phyloP scores from a whole-genome alignment of 2,888 invertebrate genomes.

The Melanostoma mellinum region DNA sequence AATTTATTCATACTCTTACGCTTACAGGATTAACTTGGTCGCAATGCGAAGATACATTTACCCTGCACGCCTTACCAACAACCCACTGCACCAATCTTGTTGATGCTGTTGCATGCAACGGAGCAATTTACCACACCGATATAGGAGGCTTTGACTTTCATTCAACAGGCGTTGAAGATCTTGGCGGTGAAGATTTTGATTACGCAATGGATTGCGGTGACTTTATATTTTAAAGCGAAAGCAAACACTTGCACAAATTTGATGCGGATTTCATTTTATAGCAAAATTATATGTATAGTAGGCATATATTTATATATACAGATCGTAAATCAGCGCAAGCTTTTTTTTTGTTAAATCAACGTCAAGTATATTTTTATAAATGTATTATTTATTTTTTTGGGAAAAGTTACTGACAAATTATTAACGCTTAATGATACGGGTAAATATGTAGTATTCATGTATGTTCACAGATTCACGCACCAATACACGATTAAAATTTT shows the following conservation, averaged over 20 bases:
- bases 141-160: slow-evolving; percentile 85
- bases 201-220: slow-evolving; percentile 89
- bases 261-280: slow-evolving; percentile 39
- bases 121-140: slow-evolving; percentile 86
- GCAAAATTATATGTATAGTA: slow-evolving; percentile 7
- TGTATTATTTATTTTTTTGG: slow-evolving; percentile 50
- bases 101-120: slow-evolving; percentile 83
- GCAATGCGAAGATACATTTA: slow-evolving; percentile 87
- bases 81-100: slow-evolving; percentile 86
- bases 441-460: slow-evolving; percentile 42
- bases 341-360: slow-evolving; percentile 49
- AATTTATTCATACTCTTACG: background rate
- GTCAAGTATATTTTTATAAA: slow-evolving; percentile 67
- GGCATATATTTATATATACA: background rate
- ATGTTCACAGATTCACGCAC: slow-evolving; percentile 8
- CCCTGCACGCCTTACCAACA: slow-evolving; percentile 86
- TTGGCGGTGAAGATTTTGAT: slow-evolving; percentile 86
- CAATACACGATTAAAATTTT: background rate
- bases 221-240: slow-evolving; percentile 85
- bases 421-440: slow-evolving; percentile 70
- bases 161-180: slow-evolving; percentile 82
- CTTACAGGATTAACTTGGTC: slow-evolving; percentile 85
- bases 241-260: slow-evolving; percentile 15
- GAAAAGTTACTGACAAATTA: slow-evolving; percentile 69
- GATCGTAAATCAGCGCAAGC: slow-evolving; percentile 41